Evolutionary conservation across 2,797 vertebrate genomes (phyloP).

Genomic region (Sebastes baramenuke): DNA sequence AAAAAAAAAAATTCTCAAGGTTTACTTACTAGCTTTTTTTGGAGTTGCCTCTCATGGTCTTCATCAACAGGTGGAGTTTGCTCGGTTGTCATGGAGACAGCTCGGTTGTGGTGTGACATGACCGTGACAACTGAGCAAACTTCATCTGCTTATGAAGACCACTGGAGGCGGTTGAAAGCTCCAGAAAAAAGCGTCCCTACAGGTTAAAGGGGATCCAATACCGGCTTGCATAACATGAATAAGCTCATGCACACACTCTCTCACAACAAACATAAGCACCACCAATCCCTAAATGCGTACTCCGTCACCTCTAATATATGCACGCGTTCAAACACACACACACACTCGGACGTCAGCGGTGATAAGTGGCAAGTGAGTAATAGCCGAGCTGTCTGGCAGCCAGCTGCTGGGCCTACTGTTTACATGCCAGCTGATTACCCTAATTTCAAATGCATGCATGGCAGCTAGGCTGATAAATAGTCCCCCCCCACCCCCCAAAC

Average conservation of each 20-base stretch:
- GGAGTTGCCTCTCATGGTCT: not conserved
- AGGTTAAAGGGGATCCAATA: not conserved
- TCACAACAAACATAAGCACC: conserved; percentile 12
- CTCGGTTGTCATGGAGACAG: not conserved
- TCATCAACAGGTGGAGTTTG: not conserved
- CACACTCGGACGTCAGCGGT: conserved; percentile 63
- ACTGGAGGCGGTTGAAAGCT: not conserved
- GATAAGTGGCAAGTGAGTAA: conserved; percentile 90
- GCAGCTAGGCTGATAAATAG: conserved; percentile 84
- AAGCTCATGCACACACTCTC: not conserved
- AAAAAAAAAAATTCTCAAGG: not conserved
- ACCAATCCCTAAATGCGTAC: conserved; percentile 23
- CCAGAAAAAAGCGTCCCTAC: not conserved
- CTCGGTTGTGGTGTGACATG: not conserved
- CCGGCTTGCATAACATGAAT: conserved; percentile 7
- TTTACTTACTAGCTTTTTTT: not conserved
- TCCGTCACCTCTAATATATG: conserved; percentile 36
- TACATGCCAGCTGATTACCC: conserved; percentile 93
- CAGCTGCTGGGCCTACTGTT: conserved; percentile 89
- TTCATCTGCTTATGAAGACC: not conserved
- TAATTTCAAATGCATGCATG: conserved; percentile 88
- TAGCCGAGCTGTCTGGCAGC: conserved; percentile 86
- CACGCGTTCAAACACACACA: conserved; percentile 29
- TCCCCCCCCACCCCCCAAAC: conserved; percentile 18
- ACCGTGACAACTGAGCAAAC: not conserved